Conservation (phyloP, 2,113 vertebrate genomes). For the Thermophis baileyi region DNA sequence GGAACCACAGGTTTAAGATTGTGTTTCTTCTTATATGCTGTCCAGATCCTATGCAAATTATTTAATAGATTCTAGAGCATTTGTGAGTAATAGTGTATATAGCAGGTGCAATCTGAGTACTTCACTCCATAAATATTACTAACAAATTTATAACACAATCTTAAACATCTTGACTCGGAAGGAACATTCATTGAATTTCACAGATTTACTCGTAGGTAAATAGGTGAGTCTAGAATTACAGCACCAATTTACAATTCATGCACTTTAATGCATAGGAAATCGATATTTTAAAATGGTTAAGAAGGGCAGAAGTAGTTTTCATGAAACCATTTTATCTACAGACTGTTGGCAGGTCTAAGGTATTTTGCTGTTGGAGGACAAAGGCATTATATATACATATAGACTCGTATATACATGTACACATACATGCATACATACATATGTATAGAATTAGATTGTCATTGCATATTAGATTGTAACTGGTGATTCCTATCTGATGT, state of each 20-base stretch:
- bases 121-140: background rate
- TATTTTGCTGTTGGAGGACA: background rate
- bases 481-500: background rate
- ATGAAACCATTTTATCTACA: background rate
- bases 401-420: background rate
- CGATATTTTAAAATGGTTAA: background rate
- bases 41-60: background rate
- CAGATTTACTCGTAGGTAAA: background rate
- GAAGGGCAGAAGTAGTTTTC: background rate
- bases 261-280: background rate
- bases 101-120: background rate
- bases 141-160: background rate
- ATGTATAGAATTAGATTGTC: background rate
- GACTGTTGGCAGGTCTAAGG: background rate
- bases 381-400: background rate
- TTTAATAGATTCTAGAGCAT: background rate
- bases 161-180: background rate
- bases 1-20: conserved; percentile 35
- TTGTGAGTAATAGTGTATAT: background rate
- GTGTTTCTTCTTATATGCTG: background rate
- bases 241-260: background rate
- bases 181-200: background rate
- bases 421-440: background rate
- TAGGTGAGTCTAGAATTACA: background rate
- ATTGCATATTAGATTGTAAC: background rate